Evolutionary conservation across 2,797 vertebrate genomes (phyloP).

Genomic region (Silurus lanzhouensis): DNA sequence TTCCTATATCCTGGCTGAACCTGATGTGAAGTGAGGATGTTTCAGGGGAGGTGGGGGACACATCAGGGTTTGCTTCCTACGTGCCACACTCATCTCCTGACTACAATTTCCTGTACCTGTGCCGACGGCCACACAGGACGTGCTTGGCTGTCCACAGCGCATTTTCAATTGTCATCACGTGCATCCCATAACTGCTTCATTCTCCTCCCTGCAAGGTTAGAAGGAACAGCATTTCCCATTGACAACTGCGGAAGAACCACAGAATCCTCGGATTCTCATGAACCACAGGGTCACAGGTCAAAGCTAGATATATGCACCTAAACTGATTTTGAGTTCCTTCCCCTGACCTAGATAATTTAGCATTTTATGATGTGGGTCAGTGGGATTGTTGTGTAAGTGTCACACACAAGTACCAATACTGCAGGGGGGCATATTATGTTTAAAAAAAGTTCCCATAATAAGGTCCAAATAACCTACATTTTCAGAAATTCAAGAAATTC

Average conservation of each 20-base stretch:
- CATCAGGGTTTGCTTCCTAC: constrained; percentile 78
- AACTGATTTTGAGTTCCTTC: constrained; percentile 27
- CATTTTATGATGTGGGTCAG: constrained; percentile 13
- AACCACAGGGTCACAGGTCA: constrained; percentile 18
- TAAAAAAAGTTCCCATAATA: not conserved
- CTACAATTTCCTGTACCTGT: constrained; percentile 77
- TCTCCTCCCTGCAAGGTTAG: constrained; percentile 42
- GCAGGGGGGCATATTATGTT: not conserved
- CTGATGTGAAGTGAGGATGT: constrained; percentile 71
- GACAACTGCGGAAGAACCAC: constrained; percentile 9
- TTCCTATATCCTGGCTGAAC: constrained; percentile 77
- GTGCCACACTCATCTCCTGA: constrained; percentile 66
- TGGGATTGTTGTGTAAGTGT: not conserved
- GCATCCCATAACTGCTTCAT: constrained; percentile 62
- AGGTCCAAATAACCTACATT: constrained; percentile 24
- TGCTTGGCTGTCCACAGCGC: constrained; percentile 67
- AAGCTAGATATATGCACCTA: constrained; percentile 3
- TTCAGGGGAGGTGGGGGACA: constrained; percentile 49
- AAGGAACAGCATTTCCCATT: constrained; percentile 40
- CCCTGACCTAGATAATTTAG: constrained; percentile 8
- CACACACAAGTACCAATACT: not conserved
- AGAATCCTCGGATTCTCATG: constrained; percentile 37
- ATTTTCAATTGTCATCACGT: constrained; percentile 64
- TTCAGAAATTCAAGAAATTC: constrained; percentile 32
- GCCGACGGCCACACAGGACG: constrained; percentile 71